Evolutionary conservation across 2,113 vertebrate species (phyloP).

Genomic region (Dromas ardeola): DNA sequence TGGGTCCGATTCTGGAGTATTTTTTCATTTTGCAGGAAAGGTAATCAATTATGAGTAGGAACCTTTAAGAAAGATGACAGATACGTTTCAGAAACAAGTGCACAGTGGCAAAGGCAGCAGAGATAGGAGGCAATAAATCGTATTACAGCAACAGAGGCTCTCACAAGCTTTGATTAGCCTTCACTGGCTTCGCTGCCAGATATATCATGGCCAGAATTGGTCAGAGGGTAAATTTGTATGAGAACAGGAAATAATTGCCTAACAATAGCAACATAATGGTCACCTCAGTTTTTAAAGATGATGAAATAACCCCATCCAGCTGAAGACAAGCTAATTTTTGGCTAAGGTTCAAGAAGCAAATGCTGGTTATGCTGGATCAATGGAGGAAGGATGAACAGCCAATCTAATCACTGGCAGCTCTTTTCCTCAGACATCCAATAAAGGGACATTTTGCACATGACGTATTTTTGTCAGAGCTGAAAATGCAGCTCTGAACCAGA

Average conservation of each 20-base stretch:
- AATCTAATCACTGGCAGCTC: not conserved
- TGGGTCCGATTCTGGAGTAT: not conserved
- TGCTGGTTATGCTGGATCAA: not conserved
- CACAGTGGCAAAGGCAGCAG: not conserved
- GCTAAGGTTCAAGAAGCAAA: conserved; percentile 5
- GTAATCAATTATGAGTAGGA: not conserved
- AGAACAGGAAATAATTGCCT: conserved; percentile 43
- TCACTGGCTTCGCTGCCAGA: not conserved
- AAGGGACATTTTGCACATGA: not conserved
- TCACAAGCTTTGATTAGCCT: not conserved
- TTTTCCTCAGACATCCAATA: not conserved
- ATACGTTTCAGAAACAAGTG: not conserved
- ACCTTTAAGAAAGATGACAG: not conserved
- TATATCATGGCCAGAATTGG: not conserved
- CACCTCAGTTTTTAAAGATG: conserved; percentile 51
- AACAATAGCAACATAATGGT: conserved; percentile 44
- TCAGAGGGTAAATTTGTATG: not conserved
- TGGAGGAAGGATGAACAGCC: not conserved
- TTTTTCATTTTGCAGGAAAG: not conserved
- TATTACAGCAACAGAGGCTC: not conserved
- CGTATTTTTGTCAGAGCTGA: not conserved
- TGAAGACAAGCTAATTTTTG: conserved; percentile 38
- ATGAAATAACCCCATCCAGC: conserved; percentile 14
- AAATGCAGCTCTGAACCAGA: not conserved
- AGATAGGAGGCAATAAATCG: not conserved